Evolutionary conservation across 2,797 vertebrate species (phyloP), one percentile per base, ranked within the genome.

Genomic region (Neopelma chrysocephalum): DNA sequence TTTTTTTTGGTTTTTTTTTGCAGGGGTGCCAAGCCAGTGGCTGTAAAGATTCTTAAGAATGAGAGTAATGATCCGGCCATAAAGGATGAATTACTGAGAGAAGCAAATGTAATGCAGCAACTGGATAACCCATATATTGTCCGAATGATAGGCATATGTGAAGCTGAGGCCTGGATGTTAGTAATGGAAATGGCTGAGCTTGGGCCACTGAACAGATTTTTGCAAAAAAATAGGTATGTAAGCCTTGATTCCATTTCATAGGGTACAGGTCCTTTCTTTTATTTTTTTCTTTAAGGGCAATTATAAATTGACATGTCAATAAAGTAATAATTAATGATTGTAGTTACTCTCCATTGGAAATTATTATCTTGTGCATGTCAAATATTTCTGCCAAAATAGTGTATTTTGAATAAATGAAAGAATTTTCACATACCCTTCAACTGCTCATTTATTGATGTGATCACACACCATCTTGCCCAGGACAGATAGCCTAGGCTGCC

Each of bases 171-270:
- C 90, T 99, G 99, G 97, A 99, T 99, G 99, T 92, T 99, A 96
- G 99, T 99, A 43, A 99, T 99, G 99, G 99, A 99, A 97, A 98
- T 99, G 97, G 99, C 99, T 1, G 99, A 99, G 42, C 98, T 99
- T 18, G 99, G 99, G 10, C 99, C 99, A 0, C 97, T 99, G 90
- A 98, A 99, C 97, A 99, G 99, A 97, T 99, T 98, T 94, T 97
- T 99, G 84, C 98, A 98, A 81, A 99, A 98, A 96, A 98, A 99
- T 97, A 99, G 98, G 99, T 99, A 96, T 4, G 95, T 50, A 57
- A 18, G 11, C 11, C 48, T 80, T 45, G 8, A 62, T 77, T 83
- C 21, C 2, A 31, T 82, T 92, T 80, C 25, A 17, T 4, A 40
- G 10, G 3, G 10, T 48, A 50, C 3, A n/a, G 8, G 14, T 38